Evolutionary conservation across 1,140 invertebrate species (phyloP).

Genomic region (Cardiocondyla obscurior): DNA sequence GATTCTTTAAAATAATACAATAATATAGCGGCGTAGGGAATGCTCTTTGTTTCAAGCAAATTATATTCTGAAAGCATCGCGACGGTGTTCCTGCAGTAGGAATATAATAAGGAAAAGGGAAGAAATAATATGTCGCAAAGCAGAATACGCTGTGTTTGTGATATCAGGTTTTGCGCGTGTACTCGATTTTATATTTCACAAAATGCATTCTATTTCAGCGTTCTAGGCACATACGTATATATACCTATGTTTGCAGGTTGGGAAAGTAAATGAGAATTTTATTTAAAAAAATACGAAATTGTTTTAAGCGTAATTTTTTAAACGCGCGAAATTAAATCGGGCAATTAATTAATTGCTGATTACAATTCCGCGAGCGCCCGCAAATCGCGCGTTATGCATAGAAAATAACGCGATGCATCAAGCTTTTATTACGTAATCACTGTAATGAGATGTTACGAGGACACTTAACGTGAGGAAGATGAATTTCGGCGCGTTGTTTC

Average conservation of each 20-base stretch:
- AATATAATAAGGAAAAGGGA: slow-evolving; percentile 18
- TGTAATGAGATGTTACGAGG: neutral
- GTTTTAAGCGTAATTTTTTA: neutral
- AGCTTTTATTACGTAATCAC: slow-evolving; percentile 2
- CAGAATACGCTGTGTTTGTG: neutral
- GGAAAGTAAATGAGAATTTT: neutral
- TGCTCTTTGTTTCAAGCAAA: neutral
- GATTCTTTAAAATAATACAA: neutral
- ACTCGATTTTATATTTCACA: neutral
- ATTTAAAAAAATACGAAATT: neutral
- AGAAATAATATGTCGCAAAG: slow-evolving; percentile 17
- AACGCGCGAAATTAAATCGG: neutral
- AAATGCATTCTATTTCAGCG: neutral
- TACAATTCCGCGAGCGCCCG: neutral
- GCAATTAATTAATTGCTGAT: neutral
- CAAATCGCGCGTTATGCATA: neutral
- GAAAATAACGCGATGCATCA: neutral
- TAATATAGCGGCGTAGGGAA: neutral
- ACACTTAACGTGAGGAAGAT: neutral
- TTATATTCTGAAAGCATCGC: neutral
- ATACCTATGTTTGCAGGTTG: no score
- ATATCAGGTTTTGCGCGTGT: neutral
- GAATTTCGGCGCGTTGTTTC: neutral
- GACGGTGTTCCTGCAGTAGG: neutral
- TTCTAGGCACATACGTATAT: neutral